These are phyloP conservation scores for Cololabis saira DNA, from an alignment of 2,113 vertebrate species.

Conservation along the genomic window DNA sequence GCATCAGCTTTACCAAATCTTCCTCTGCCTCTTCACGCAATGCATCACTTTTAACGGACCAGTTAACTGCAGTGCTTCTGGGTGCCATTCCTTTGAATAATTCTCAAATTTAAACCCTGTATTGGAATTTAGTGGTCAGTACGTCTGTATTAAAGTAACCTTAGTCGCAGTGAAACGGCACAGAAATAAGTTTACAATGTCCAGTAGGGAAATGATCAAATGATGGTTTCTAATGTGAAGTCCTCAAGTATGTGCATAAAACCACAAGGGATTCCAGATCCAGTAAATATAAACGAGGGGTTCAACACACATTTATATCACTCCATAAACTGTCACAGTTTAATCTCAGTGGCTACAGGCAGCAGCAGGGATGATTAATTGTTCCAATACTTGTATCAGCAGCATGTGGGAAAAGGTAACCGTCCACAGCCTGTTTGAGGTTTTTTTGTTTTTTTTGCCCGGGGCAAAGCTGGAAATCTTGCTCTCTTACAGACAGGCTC, in stretches of 20 bases:
- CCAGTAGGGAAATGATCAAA: constrained; percentile 26
- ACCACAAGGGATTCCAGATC: constrained; percentile 12
- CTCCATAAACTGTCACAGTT: constrained; percentile 35
- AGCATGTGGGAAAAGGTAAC: constrained; percentile 47
- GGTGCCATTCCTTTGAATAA: constrained; percentile 17
- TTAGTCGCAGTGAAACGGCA: constrained; percentile 4
- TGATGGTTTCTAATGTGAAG: constrained; percentile 38
- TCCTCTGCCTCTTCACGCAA: neutral
- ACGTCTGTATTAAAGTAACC: constrained; percentile 7
- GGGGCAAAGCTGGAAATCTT: constrained; percentile 43
- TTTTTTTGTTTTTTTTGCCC: constrained; percentile 51
- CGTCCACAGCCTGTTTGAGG: neutral
- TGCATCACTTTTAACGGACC: no score
- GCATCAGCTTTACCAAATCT: constrained; percentile 26
- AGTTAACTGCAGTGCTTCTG: constrained; percentile 22
- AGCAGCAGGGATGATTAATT: constrained; percentile 47
- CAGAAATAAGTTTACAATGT: constrained; percentile 47
- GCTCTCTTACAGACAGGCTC: constrained; percentile 50
- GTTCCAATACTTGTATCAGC: constrained; percentile 46
- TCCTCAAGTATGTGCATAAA: constrained; percentile 49
- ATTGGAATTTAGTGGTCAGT: constrained; percentile 21
- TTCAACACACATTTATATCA: constrained; percentile 39
- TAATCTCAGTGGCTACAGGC: constrained; percentile 26
- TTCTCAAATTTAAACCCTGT: neutral
- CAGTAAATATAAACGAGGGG: constrained; percentile 16